phyloP scores from a whole-genome alignment of 2,888 invertebrate genomes.

The Polymixis lichenea region DNA sequence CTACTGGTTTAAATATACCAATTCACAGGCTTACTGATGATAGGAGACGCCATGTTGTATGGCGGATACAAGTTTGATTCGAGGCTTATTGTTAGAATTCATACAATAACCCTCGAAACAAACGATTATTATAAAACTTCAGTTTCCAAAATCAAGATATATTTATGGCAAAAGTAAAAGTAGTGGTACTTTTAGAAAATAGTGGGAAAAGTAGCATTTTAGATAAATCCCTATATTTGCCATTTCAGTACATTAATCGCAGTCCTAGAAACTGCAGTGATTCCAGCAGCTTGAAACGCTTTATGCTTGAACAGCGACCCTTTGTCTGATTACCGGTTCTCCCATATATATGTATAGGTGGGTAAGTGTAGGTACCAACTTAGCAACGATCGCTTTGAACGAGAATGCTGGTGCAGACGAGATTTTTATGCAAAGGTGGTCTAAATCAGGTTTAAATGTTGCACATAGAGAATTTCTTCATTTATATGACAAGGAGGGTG shows the following conservation, averaged over 20 bases:
- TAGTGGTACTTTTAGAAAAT: not conserved
- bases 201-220: not conserved
- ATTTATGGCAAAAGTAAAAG: not conserved
- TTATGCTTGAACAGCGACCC: constrained; percentile 53
- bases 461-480: not conserved
- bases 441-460: constrained; percentile 16
- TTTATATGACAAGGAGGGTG: not conserved
- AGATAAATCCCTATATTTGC: not conserved
- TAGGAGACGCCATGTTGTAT: too few relatives aligned
- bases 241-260: constrained; percentile 31
- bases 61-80: not conserved
- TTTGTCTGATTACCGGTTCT: constrained; percentile 57
- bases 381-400: constrained; percentile 35
- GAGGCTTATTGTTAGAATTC: not conserved
- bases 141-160: not conserved
- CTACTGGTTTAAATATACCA: not conserved
- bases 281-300: constrained; percentile 49
- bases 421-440: constrained; percentile 29
- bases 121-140: not conserved
- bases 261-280: constrained; percentile 37
- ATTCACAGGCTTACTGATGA: not conserved
- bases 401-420: constrained; percentile 13
- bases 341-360: constrained; percentile 2
- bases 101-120: too few relatives aligned
- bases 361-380: constrained; percentile 8